Evolutionary conservation across 1,140 invertebrate genomes (phyloP), one percentile per base, ranked within the genome.

Genomic region (Contarinia nasturtii): DNA sequence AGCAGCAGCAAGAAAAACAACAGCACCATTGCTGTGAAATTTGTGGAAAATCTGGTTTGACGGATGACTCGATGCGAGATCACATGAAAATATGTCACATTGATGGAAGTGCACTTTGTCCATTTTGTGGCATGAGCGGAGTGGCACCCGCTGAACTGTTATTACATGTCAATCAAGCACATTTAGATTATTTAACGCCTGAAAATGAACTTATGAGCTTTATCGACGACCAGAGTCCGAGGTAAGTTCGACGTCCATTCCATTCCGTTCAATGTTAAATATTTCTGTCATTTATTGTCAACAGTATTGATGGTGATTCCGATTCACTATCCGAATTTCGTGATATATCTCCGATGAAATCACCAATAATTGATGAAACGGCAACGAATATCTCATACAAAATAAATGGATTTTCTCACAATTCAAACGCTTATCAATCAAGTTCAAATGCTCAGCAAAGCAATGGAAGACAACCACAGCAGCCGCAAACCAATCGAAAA

Each of bases 61-160:
- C 74, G 34, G 82, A 86, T 53, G 79, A 82, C 43, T 78, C 81
- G 52, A 82, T 89, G 75, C 68, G 82, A 52, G 68, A 73, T 18
- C 86, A 89, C 61, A 82, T 82, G 49, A 66, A 80, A 33, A 68
- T 77, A 20, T 77, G 74, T 54, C 84, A 87, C 63, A 71, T 87
- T 4, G 79, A 85, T 49, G 80, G 80, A 5, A 73, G 77, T 46
- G 74, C 75, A 15, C 77, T 77, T 27, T 87, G 85, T 58, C 82
- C 84, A 0, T 86, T 87, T 59, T 89, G 86, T 64, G 80, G 85
- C 58, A 67, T 85, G 34, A 73, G 73, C 11, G 74, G 77, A 49
- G 72, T 80, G 11, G 76, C 76, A 17, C 72, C 76, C 5, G 74
- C 77, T 14, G 82, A 87, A 63, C 77, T 87, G 63, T 64, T 80